A percentile compares a stretch with the other conserved stretches of the same genome.
These are phyloP conservation scores for Portunus trituberculatus DNA, from an alignment of 1,140 invertebrate genomes.

Conservation along the genomic window DNA sequence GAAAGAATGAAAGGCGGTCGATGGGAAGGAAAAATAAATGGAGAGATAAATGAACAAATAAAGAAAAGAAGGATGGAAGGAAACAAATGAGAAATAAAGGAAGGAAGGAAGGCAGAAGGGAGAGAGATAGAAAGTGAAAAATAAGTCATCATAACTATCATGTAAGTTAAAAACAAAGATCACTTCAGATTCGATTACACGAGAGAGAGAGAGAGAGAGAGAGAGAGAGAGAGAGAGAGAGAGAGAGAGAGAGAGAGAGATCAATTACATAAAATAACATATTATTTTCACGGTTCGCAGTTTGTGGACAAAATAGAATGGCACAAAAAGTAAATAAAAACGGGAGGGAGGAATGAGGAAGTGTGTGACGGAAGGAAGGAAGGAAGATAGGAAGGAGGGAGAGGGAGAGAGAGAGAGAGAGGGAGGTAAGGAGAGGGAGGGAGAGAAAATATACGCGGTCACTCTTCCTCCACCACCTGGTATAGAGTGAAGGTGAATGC, in stretches of 20 bases:
- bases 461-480: not conserved
- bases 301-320: too few relatives aligned
- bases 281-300: too few relatives aligned
- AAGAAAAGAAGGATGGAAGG: not conserved
- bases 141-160: too few relatives aligned
- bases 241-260: not conserved
- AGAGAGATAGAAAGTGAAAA: not conserved
- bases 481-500: not conserved
- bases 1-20: not conserved
- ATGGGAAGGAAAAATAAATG: not conserved
- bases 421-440: not conserved
- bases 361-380: not conserved
- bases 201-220: conserved; percentile 40
- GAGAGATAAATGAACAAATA: not conserved
- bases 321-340: not conserved
- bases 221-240: not conserved
- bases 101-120: not conserved
- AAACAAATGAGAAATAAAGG: not conserved
- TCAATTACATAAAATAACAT: too few relatives aligned
- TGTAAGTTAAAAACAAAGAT: too few relatives aligned
- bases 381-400: too few relatives aligned
- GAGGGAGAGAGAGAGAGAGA: too few relatives aligned
- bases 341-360: not conserved
- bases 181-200: not conserved
- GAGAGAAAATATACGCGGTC: not conserved